These are phyloP conservation scores for Alosa alosa DNA, from an alignment of 2,113 vertebrate genomes.

Conservation along the genomic window DNA sequence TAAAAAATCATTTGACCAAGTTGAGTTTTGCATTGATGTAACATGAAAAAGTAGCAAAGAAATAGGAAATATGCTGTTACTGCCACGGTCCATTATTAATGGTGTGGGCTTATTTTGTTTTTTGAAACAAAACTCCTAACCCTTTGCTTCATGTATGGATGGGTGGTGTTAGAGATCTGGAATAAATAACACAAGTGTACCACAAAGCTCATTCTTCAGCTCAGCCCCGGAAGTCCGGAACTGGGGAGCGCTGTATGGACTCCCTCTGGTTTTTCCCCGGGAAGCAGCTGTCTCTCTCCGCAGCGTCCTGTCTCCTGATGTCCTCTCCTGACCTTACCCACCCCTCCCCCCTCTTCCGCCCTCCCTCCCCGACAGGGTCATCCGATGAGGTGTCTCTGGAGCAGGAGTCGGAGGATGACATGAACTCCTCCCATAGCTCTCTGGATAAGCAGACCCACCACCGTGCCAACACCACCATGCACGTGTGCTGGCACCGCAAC, in stretches of 20 bases:
- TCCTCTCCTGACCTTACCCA: conserved; percentile 29
- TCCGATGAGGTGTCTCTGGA: conserved; percentile 84
- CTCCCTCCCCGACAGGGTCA: conserved; percentile 74
- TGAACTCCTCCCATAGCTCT: conserved; percentile 76
- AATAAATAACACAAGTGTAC: neutral
- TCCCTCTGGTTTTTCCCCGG: neutral
- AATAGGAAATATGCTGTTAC: neutral
- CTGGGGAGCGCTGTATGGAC: neutral
- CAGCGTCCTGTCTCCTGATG: neutral
- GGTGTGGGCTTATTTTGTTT: neutral
- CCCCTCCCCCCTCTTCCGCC: conserved; percentile 32
- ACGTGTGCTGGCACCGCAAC: conserved; percentile 96
- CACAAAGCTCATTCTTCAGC: neutral
- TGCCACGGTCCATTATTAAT: neutral
- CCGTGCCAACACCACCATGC: conserved; percentile 88
- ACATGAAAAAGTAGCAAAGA: neutral
- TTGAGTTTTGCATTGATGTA: neutral
- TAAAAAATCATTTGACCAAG: neutral
- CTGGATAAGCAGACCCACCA: conserved; percentile 84
- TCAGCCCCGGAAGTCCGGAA: neutral
- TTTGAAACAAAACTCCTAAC: neutral
- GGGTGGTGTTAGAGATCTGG: neutral
- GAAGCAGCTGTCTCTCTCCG: neutral
- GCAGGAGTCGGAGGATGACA: conserved; percentile 86
- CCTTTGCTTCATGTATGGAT: neutral